phyloP scores from a whole-genome alignment of 2,113 vertebrate genomes.

The Apaloderma vittatum region DNA sequence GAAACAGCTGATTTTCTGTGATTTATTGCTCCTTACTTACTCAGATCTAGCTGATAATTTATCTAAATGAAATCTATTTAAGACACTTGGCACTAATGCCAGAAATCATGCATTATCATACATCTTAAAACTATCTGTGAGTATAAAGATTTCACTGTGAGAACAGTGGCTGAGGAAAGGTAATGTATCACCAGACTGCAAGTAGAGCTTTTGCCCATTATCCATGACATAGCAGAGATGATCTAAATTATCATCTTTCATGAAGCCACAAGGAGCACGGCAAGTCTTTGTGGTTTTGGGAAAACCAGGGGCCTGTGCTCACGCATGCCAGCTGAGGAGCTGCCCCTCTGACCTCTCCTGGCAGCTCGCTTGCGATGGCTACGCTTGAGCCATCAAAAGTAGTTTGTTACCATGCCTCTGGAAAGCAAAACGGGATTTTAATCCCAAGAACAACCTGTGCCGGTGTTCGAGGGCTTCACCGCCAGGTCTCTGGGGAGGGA shows the following conservation, averaged over 20 bases:
- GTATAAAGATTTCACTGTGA: neutral
- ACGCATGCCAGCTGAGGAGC: neutral
- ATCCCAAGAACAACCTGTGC: neutral
- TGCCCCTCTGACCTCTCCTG: neutral
- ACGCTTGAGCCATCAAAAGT: neutral
- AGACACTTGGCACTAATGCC: neutral
- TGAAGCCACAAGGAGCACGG: accelerated
- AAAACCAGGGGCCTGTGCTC: neutral
- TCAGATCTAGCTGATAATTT: neutral
- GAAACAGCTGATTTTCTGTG: neutral
- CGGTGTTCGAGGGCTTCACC: accelerated
- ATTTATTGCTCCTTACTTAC: constrained; percentile 4
- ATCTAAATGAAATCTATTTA: constrained; percentile 9
- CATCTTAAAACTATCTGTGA: neutral
- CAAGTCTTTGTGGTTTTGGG: neutral
- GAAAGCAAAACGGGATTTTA: neutral
- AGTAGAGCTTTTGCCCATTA: neutral
- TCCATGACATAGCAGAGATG: neutral
- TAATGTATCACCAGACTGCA: neutral
- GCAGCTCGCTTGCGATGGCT: neutral
- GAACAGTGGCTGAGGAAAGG: neutral
- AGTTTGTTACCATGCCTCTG: neutral
- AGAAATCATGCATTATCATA: neutral
- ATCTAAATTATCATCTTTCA: neutral
- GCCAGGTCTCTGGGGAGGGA: neutral